These are phyloP conservation scores for Sinocyclocheilus rhinocerous DNA, from an alignment of 2,113 vertebrate species.

Conservation along the genomic window DNA sequence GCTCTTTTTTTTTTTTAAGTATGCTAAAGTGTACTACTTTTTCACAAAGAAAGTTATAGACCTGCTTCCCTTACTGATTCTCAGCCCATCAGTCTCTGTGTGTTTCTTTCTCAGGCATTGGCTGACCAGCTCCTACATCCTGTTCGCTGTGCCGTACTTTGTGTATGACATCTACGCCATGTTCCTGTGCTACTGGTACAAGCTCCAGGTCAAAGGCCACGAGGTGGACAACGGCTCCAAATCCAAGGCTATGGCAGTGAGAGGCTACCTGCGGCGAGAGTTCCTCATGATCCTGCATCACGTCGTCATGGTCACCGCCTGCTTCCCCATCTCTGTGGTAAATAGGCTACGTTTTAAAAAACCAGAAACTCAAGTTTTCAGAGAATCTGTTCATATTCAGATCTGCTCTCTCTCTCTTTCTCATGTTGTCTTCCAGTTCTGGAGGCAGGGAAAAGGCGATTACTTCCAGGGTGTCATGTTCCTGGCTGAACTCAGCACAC, in stretches of 20 bases:
- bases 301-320: conserved; percentile 88
- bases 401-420: not conserved
- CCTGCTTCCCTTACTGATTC: conserved; percentile 29
- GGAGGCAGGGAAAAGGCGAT: conserved; percentile 88
- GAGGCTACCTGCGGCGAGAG: conserved; percentile 84
- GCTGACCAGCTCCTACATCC: conserved; percentile 86
- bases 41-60: not conserved
- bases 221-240: conserved; percentile 71
- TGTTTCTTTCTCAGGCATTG: conserved; percentile 78
- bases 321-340: conserved; percentile 87
- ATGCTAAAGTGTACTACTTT: too few relatives aligned
- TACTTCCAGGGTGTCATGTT: conserved; percentile 92
- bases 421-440: conserved; percentile 72
- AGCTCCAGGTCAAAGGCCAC: conserved; percentile 85
- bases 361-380: too few relatives aligned
- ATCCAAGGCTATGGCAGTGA: conserved; percentile 69
- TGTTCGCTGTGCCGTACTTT: conserved; percentile 91
- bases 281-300: conserved; percentile 93
- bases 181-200: conserved; percentile 94
- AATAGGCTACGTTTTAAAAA: too few relatives aligned
- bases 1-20: too few relatives aligned
- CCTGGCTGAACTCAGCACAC: conserved; percentile 93
- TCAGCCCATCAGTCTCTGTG: not conserved
- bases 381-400: not conserved
- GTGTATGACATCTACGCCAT: conserved; percentile 92